phyloP scores from a whole-genome alignment of 2,888 invertebrate genomes.

The Vannuccia rotundouncinata region DNA sequence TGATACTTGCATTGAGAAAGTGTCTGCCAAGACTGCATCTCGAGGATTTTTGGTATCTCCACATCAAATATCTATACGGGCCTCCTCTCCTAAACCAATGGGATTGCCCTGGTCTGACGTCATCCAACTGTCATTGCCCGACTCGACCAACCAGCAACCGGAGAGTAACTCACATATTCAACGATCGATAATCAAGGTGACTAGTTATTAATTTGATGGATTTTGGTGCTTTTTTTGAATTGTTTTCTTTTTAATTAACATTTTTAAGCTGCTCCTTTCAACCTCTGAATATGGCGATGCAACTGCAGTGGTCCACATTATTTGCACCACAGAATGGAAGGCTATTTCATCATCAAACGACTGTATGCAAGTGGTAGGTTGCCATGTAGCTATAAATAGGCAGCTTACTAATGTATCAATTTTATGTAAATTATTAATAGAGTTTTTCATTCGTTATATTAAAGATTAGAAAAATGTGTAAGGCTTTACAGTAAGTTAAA shows the following conservation, averaged over 20 bases:
- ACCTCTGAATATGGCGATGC: constrained; percentile 9
- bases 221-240: too few relatives aligned
- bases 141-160: neutral
- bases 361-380: neutral
- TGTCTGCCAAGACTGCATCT: neutral
- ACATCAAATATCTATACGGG: neutral
- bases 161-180: neutral
- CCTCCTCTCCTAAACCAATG: neutral
- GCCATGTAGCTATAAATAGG: too few relatives aligned
- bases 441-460: too few relatives aligned
- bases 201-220: neutral
- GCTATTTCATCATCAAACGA: neutral
- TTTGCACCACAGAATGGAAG: constrained; percentile 2
- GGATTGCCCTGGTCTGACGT: constrained; percentile 14
- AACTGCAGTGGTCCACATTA: neutral
- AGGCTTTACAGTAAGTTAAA: too few relatives aligned
- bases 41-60: neutral
- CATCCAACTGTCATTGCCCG: neutral
- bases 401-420: too few relatives aligned
- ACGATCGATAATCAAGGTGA: neutral
- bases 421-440: too few relatives aligned
- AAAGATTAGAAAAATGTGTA: too few relatives aligned
- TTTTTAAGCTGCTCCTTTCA: constrained; percentile 20
- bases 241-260: too few relatives aligned
- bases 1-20: neutral